A percentile compares a stretch with the other conserved stretches of the same genome.
Evolutionary conservation across 2,888 invertebrate species (phyloP).

Genomic region (Hydrotaea diabolus): DNA sequence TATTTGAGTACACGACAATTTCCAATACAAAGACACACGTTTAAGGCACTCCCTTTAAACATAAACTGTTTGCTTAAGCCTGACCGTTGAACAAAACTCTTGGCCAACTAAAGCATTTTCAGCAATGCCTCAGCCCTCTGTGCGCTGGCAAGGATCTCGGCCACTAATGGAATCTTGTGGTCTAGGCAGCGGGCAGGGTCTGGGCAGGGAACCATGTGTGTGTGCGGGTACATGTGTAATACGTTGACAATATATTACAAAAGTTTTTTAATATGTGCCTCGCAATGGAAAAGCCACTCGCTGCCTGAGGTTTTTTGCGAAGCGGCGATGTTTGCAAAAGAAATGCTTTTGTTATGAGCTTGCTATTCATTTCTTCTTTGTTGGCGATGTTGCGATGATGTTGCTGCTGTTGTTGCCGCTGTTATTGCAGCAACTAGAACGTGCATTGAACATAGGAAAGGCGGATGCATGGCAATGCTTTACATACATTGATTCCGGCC

Average conservation of each 20-base stretch:
- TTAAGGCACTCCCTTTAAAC: not conserved
- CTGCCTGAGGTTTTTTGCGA: slow-evolving; percentile 12
- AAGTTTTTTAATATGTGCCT: slow-evolving; percentile 26
- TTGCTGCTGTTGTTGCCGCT: slow-evolving; percentile 8
- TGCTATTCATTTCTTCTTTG: slow-evolving; percentile 27
- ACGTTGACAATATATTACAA: slow-evolving; percentile 38
- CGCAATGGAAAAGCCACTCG: slow-evolving; percentile 5
- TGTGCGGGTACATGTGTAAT: not conserved
- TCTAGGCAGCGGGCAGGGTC: too few species aligned
- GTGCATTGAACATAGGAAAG: slow-evolving; percentile 21
- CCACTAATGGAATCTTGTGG: too few species aligned
- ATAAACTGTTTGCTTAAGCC: not conserved
- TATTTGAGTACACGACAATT: not conserved
- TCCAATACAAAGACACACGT: not conserved
- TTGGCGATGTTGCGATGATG: not conserved
- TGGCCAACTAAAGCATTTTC: not conserved
- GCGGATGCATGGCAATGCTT: slow-evolving; percentile 29
- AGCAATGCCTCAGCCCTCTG: not conserved
- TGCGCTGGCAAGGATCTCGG: not conserved
- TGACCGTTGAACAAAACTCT: not conserved
- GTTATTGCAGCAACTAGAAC: not conserved
- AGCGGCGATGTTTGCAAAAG: slow-evolving; percentile 25
- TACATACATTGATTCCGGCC: slow-evolving; percentile 37
- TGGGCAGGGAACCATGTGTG: not conserved
- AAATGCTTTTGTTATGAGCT: slow-evolving; percentile 21